Percentiles rank a stretch among this genome's conserved stretches.
Evolutionary conservation across 2,113 vertebrate genomes (phyloP).

Genomic region (Cheirogaleus medius): DNA sequence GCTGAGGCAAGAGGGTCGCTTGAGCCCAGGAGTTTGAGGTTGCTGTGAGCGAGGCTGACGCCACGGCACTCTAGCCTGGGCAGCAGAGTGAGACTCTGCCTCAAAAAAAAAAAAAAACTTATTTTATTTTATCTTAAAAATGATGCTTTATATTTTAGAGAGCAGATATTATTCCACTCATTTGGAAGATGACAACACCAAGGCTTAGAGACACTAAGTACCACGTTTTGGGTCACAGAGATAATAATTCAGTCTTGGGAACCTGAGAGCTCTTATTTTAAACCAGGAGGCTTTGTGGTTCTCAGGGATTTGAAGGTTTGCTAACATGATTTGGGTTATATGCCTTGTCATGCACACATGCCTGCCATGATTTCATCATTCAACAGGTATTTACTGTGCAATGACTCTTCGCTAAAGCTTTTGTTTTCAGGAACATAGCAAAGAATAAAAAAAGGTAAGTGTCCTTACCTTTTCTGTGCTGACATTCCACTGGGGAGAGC

Average conservation of each 20-base stretch:
- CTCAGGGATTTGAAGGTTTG: neutral
- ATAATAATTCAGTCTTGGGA: neutral
- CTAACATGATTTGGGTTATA: accelerated
- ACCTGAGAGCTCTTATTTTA: neutral
- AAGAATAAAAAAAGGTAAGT: neutral
- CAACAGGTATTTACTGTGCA: neutral
- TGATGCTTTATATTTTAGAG: neutral
- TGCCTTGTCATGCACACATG: too few relatives aligned
- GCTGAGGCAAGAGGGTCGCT: too few relatives aligned
- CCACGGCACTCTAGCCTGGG: too few relatives aligned
- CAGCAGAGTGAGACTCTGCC: too few relatives aligned
- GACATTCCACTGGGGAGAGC: too few relatives aligned
- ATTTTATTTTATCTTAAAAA: neutral
- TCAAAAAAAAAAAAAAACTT: too few relatives aligned
- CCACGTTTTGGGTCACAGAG: neutral
- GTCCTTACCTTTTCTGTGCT: neutral
- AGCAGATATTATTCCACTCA: neutral
- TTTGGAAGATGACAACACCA: neutral
- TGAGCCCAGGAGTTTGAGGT: too few relatives aligned
- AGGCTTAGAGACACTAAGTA: neutral
- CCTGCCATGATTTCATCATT: neutral
- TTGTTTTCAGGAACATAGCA: neutral
- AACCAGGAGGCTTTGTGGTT: neutral
- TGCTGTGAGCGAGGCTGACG: too few relatives aligned
- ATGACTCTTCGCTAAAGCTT: neutral